phyloP scores from a whole-genome alignment of 2,797 vertebrate species.

The Crenuchus spilurus region DNA sequence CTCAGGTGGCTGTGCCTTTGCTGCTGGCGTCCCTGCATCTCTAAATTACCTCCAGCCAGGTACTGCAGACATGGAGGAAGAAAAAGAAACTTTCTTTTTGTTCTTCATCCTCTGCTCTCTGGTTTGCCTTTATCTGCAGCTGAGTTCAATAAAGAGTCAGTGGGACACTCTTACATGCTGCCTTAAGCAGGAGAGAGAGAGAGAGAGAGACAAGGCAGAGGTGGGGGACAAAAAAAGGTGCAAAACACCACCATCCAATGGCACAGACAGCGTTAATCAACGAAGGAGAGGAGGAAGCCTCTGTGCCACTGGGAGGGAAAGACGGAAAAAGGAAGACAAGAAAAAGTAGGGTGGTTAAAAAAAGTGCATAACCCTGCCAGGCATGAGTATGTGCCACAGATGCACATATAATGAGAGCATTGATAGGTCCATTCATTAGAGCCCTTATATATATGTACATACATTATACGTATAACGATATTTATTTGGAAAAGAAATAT shows the following conservation, averaged over 20 bases:
- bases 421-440: constrained; percentile 50
- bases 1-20: constrained; percentile 20
- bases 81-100: constrained; percentile 51
- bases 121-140: constrained; percentile 71
- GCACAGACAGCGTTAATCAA: constrained; percentile 62
- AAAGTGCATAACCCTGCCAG: constrained; percentile 35
- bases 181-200: constrained; percentile 61
- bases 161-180: constrained; percentile 64
- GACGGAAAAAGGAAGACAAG: constrained; percentile 28
- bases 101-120: constrained; percentile 65
- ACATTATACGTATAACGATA: constrained; percentile 58
- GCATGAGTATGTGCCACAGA: constrained; percentile 23
- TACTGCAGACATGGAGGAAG: constrained; percentile 24
- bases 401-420: constrained; percentile 42
- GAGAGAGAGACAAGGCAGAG: constrained; percentile 54
- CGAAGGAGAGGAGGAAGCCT: constrained; percentile 53
- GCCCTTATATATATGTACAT: constrained; percentile 55
- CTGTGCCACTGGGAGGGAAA: constrained; percentile 49
- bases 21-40: constrained; percentile 16
- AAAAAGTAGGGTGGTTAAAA: constrained; percentile 39
- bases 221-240: constrained; percentile 52
- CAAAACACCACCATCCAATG: constrained; percentile 23
- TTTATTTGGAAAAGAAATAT: constrained; percentile 36
- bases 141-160: constrained; percentile 78
- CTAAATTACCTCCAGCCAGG: constrained; percentile 37